Conservation (phyloP, 2,113 vertebrate genomes). For the Oreochromis spilurus region DNA sequence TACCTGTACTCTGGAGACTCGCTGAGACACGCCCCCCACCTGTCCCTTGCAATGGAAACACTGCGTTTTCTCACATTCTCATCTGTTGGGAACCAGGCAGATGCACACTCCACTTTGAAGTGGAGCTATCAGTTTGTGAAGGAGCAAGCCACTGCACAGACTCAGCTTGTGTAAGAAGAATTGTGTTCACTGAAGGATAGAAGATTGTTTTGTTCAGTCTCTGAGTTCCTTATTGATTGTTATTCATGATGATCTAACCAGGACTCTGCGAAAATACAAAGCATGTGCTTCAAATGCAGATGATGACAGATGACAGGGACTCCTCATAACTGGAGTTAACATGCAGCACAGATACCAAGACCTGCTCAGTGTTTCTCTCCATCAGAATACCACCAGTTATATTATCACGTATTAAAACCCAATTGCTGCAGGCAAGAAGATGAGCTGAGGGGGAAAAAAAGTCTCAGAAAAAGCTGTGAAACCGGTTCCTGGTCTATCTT, state of each 20-base stretch:
- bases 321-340: neutral
- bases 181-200: neutral
- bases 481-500: neutral
- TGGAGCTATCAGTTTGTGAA: constrained; percentile 79
- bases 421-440: neutral
- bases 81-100: constrained; percentile 65
- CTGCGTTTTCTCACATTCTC: constrained; percentile 89
- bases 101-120: constrained; percentile 77
- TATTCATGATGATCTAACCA: neutral
- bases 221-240: neutral
- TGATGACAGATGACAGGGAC: neutral
- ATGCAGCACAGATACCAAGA: neutral
- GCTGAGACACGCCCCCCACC: constrained; percentile 82
- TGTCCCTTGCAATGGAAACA: constrained; percentile 90
- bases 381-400: neutral
- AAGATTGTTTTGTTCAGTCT: neutral
- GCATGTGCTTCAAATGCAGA: neutral
- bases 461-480: neutral
- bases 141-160: constrained; percentile 79
- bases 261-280: neutral
- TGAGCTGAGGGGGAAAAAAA: neutral
- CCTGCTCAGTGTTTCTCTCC: neutral
- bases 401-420: neutral
- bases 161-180: constrained; percentile 83
- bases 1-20: constrained; percentile 90